Conservation (phyloP, 1,140 invertebrate species). For the Trichonephila clavipes region DNA sequence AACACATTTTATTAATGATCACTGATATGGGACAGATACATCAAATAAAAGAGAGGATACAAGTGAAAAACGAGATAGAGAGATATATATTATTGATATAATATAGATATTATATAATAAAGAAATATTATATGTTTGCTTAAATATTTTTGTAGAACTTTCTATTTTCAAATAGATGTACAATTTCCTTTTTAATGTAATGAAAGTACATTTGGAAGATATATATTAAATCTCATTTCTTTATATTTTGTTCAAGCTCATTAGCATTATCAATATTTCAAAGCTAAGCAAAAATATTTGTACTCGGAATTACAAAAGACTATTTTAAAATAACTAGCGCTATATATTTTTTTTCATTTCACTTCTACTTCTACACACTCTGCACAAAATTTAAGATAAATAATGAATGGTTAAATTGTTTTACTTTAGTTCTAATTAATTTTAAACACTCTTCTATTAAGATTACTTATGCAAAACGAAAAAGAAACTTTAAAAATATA, state of each 20-base stretch:
- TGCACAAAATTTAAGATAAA: neutral
- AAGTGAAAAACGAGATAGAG: neutral
- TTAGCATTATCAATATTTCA: slow-evolving; percentile 37
- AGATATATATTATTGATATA: neutral
- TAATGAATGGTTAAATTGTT: neutral
- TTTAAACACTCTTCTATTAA: no score
- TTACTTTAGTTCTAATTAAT: no score
- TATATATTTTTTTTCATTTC: slow-evolving; percentile 21
- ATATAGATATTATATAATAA: neutral
- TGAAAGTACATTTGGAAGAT: neutral
- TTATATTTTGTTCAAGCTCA: slow-evolving; percentile 32
- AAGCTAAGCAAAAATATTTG: slow-evolving; percentile 57
- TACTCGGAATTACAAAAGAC: slow-evolving; percentile 37
- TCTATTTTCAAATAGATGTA: neutral
- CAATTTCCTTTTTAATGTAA: neutral
- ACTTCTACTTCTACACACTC: neutral
- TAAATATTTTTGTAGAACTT: neutral
- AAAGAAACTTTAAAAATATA: no score
- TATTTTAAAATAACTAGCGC: slow-evolving; percentile 46
- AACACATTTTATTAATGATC: slow-evolving; percentile 35
- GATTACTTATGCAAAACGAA: no score
- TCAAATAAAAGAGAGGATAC: neutral
- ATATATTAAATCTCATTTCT: slow-evolving; percentile 24
- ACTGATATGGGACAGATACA: neutral
- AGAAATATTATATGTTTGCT: neutral